phyloP scores from a whole-genome alignment of 2,113 vertebrate species.

The Crotalus tigris region DNA sequence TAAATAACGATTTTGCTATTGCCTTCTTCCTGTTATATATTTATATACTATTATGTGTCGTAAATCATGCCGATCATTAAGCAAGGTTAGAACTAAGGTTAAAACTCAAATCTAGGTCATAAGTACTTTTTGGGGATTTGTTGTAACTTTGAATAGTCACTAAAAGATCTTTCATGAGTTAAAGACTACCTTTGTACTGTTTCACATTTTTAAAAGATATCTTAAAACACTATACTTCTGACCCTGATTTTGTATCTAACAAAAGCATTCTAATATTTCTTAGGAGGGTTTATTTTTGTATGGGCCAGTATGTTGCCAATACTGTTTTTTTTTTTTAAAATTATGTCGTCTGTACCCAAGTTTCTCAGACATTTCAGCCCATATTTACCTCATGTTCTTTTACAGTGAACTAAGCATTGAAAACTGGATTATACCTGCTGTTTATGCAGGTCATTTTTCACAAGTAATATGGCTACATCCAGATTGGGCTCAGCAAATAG shows the following conservation, averaged over 20 bases:
- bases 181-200: neutral
- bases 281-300: neutral
- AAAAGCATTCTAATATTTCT: neutral
- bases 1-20: neutral
- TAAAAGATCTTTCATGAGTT: neutral
- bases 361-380: neutral
- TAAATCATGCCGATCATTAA: too few relatives aligned
- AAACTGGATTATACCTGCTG: slow-evolving; percentile 98
- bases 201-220: neutral
- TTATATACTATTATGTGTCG: too few relatives aligned
- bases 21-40: neutral
- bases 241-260: neutral
- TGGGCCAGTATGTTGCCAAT: neutral
- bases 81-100: too few relatives aligned
- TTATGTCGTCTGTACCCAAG: neutral
- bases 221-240: neutral
- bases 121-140: too few relatives aligned
- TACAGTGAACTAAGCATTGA: slow-evolving; percentile 94
- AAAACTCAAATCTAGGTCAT: too few relatives aligned
- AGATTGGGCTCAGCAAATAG: slow-evolving; percentile 91
- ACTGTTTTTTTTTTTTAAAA: neutral
- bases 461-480: slow-evolving; percentile 91
- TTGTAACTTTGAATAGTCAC: too few relatives aligned
- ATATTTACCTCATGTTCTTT: slow-evolving; percentile 27
- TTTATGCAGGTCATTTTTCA: slow-evolving; percentile 93